Base-by-base conservation (phyloP, 2,888 invertebrate species). In the Rhyacophila evoluta region DNA sequence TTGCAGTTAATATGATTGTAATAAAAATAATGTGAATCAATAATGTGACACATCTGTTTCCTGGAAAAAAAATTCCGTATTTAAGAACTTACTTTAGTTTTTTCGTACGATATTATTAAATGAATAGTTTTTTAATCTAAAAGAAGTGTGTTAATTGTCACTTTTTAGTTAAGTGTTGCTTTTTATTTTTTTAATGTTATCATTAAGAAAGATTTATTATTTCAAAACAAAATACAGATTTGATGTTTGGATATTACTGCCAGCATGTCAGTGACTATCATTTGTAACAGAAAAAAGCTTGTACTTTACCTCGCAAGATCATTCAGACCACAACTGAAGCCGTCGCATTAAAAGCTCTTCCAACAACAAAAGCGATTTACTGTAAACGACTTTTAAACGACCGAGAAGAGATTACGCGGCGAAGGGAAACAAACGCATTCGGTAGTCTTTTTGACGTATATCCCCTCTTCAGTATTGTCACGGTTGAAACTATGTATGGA, bases 301-400 rank as follows among this genome's bases (percentile, higher is more conserved):
- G 15, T 55, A 19, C 55, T 19, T 19, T 19, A 55, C 25, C 6
- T 19, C 55, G 10, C 55, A 8, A 19, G 55, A 55, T 55, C 55
- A 55, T 19, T 55, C 19, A 55, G 25, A 25, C 55, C 55, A 19
- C 12, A 19, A 55, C 55, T 55, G 8, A 25, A 55, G 55, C 29
- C 25, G n/a, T 12, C 38, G 73, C 77, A 77, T 77, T 77, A 77
- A 73, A 73, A 77, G 77, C 77, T 77, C 74, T 75, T 37, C 67
- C 33, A 79, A 67, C 75, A 72, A 76, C 80, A 78, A 80, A 79
- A 75, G 69, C 77, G 80, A 80, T 80, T 80, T 80, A 80, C 75
- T 68, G 77, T 78, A 80, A 80, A 74, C 80, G 80, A 80, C 78
- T 80, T 78, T 80, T 80, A 76, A 80, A 76, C 80, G 78, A 78